Conservation (phyloP, 2,113 vertebrate species). For the Benitochromis conjunctus region DNA sequence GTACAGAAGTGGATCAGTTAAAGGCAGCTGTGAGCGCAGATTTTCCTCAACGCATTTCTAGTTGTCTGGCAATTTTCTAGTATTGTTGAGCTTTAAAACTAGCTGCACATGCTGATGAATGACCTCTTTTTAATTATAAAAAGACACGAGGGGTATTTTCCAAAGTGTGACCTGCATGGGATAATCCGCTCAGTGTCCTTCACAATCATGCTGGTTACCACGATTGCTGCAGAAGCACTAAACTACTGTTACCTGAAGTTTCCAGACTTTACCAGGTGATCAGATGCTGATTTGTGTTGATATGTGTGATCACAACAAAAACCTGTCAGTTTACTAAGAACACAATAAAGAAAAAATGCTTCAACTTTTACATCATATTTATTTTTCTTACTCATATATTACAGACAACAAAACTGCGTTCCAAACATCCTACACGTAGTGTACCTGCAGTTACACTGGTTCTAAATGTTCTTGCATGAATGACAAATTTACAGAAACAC, state of each 20-base stretch:
- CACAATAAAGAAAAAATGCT: rapidly evolving
- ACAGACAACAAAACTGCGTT: not conserved
- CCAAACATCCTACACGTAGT: not conserved
- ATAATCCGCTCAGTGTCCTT: not conserved
- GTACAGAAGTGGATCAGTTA: not conserved
- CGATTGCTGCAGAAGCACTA: not conserved
- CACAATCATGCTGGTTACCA: not conserved
- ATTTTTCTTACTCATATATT: not conserved
- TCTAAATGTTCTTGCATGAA: not conserved
- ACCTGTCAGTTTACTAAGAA: not conserved
- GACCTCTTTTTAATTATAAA: not conserved
- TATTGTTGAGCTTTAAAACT: not conserved
- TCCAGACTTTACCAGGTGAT: not conserved
- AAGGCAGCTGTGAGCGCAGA: not conserved
- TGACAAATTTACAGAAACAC: not conserved
- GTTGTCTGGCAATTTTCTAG: rapidly evolving
- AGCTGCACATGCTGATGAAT: not conserved
- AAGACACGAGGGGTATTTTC: rapidly evolving
- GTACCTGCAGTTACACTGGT: not conserved
- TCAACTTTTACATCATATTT: not conserved
- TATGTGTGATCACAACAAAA: not conserved
- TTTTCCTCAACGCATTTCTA: not conserved
- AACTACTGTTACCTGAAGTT: not conserved
- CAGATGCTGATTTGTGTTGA: not conserved
- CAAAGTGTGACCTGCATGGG: not conserved